Conservation (phyloP, 2,888 invertebrate genomes). For the Glaucopsyche alexis region DNA sequence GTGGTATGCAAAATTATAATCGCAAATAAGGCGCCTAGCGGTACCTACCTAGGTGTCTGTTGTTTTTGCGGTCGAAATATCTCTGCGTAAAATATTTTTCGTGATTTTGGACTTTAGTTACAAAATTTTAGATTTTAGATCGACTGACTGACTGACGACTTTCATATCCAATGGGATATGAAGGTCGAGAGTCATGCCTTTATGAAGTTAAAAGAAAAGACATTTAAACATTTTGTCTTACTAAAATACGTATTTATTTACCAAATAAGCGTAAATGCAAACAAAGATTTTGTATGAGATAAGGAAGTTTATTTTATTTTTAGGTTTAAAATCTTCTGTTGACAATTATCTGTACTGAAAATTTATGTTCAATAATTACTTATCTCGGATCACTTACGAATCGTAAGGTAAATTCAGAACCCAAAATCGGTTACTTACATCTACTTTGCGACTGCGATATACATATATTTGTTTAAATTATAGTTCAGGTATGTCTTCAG, state of each 20-base stretch:
- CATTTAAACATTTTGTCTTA: too few species aligned
- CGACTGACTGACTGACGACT: too few species aligned
- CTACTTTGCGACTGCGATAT: too few species aligned
- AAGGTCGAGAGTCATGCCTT: background rate
- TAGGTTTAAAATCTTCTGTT: background rate
- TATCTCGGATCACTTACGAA: background rate
- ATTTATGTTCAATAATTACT: too few species aligned
- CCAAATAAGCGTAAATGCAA: background rate
- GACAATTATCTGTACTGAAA: too few species aligned
- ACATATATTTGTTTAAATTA: too few species aligned
- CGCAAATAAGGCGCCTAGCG: slow-evolving; percentile 23
- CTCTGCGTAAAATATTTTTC: slow-evolving; percentile 8
- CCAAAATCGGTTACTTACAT: background rate
- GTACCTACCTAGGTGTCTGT: slow-evolving; percentile 21
- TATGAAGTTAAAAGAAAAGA: too few species aligned
- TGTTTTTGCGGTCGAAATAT: slow-evolving; percentile 46
- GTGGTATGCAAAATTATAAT: slow-evolving; percentile 19
- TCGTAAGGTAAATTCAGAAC: background rate
- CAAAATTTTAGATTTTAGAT: background rate
- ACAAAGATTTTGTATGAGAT: background rate
- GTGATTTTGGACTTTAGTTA: background rate
- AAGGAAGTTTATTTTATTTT: background rate
- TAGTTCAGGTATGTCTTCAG: too few species aligned
- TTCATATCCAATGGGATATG: too few species aligned
- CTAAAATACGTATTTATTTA: background rate